phyloP scores from a whole-genome alignment of 1,140 invertebrate genomes.

The Frieseomelitta varia region DNA sequence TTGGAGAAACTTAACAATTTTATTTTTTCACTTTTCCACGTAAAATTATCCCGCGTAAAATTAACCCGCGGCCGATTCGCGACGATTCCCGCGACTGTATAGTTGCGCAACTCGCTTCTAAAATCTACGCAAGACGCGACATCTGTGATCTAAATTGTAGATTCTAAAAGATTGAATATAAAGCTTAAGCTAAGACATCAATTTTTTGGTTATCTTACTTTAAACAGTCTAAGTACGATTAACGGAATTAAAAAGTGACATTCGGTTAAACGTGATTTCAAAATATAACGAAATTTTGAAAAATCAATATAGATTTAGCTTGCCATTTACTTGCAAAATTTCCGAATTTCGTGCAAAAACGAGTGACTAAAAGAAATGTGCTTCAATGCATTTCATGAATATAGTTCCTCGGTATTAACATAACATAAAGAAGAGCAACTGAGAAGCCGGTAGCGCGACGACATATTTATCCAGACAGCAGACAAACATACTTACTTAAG shows the following conservation, averaged over 20 bases:
- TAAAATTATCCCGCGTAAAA: no score
- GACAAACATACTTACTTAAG: constrained; percentile 50
- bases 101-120: neutral
- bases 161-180: neutral
- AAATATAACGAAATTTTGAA: no score
- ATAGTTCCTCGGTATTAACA: constrained; percentile 26
- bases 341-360: neutral
- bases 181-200: neutral
- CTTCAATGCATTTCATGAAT: neutral
- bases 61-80: neutral
- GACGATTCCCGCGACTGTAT: neutral
- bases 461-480: constrained; percentile 59
- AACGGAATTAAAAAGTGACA: neutral
- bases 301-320: neutral
- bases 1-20: neutral
- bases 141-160: constrained; percentile 9
- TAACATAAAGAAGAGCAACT: constrained; percentile 19
- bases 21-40: neutral
- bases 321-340: neutral
- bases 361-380: neutral
- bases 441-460: constrained; percentile 35
- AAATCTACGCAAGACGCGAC: constrained; percentile 11
- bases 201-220: neutral
- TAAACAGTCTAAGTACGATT: neutral
- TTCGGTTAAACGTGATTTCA: neutral